Evolutionary conservation across 1,140 invertebrate species (phyloP), one percentile per base, ranked within the genome.

Genomic region (Macrobrachium rosenbergii): DNA sequence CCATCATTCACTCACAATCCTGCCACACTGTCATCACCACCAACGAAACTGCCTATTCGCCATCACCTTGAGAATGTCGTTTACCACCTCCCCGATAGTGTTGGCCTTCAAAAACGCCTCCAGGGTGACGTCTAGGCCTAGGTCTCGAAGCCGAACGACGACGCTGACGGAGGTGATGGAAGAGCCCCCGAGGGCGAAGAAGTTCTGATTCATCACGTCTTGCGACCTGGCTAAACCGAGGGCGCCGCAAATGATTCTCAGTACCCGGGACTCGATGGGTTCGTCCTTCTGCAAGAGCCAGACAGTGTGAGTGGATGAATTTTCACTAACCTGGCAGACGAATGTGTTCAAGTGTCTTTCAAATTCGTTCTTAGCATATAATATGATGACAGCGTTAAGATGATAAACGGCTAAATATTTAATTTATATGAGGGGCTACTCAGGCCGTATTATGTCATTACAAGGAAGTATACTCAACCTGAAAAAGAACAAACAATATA

Each of bases 241-340:
- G 69, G 85, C 85, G 7, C 85, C 79, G 59, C 85, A 87, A 69
- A 87, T 87, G 69, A 87, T 87, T 11, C 85, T n/a, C 5, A 81
- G 69, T n/a, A 87, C 85, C 0, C 85, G 78, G 17, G 85, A 81
- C 59, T 87, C 85, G 16, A 87, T 87, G 12, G 85, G 85, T 12
- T 87, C 85, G 6, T 87, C 85, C 69, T 87, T 87, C 85, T 87
- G 85, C 52, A 37, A 75, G 45, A 62, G 17, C 37, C 16, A 21
- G 64, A 21, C 2, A 52, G 43, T 0, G 21, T 28, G n/a, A 37
- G 75, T 14, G 21, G 10, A 11, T 14, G 69, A 16, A 0, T 19
- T 52, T 52, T 52, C 12, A 52, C 52, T 52, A 0, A 5, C 28
- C 3, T 2, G 1, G 28, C 3, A 37, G 28, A 37, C 28, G 28